These are phyloP conservation scores for Triops longicaudatus DNA, from an alignment of 1,140 invertebrate genomes.

Conservation along the genomic window DNA sequence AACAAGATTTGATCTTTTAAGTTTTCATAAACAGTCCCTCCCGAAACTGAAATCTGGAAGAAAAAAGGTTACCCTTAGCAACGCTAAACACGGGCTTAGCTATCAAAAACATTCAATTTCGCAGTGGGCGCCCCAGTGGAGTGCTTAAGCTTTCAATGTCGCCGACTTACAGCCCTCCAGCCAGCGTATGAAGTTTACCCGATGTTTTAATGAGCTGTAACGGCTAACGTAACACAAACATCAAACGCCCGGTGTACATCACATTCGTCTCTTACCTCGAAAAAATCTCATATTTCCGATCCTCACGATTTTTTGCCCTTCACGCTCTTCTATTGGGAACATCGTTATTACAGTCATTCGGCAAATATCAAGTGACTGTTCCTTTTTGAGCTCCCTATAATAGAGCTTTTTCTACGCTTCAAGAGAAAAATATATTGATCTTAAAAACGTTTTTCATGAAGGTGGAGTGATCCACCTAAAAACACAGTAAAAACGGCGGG, in stretches of 20 bases:
- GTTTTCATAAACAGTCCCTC: neutral
- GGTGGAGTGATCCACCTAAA: neutral
- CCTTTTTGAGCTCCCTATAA: neutral
- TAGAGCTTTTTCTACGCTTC: neutral
- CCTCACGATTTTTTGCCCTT: no score
- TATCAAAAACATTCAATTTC: neutral
- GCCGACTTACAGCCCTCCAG: neutral
- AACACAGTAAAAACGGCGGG: neutral
- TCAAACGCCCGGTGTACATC: no score
- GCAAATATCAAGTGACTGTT: no score
- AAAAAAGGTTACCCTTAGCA: neutral
- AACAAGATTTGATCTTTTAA: neutral
- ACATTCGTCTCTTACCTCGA: no score
- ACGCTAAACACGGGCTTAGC: neutral
- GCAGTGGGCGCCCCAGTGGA: neutral
- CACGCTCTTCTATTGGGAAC: no score
- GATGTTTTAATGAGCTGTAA: neutral
- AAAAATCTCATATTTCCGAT: no score
- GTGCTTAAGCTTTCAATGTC: neutral
- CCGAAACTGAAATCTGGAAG: neutral
- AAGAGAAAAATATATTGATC: neutral
- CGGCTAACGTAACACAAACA: no score
- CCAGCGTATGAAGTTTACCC: neutral
- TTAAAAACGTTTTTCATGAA: neutral
- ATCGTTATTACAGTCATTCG: no score